Evolutionary conservation across 1,140 invertebrate genomes (phyloP).

Genomic region (Euwallacea fornicatus): DNA sequence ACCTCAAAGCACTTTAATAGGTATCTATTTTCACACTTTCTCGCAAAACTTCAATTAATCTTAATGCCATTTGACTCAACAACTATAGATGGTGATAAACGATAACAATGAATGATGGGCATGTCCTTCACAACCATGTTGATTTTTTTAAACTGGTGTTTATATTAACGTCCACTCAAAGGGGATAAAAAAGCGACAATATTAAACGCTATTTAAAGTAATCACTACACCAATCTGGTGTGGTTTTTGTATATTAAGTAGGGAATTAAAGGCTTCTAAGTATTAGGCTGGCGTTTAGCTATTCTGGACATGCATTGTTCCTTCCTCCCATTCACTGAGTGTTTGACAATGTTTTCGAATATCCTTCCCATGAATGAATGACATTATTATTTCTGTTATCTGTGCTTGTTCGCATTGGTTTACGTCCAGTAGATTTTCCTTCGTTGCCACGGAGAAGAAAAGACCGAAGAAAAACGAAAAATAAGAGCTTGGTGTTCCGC

Average conservation of each 20-base stretch:
- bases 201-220: conserved; percentile 27
- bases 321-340: conserved; percentile 41
- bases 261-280: conserved; percentile 32
- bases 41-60: no score
- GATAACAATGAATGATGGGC: no score
- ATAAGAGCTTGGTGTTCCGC: conserved; percentile 11
- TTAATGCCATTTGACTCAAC: no score
- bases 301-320: conserved; percentile 42
- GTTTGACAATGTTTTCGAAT: conserved; percentile 44
- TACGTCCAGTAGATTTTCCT: conserved; percentile 36
- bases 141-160: no score
- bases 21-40: no score
- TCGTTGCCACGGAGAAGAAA: conserved; percentile 22
- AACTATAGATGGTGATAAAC: no score
- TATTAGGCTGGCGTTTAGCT: conserved; percentile 36
- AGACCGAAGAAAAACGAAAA: conserved; percentile 30
- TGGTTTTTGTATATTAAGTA: conserved; percentile 41
- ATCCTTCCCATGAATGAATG: conserved; percentile 38
- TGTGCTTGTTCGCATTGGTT: conserved; percentile 27
- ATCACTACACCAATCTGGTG: conserved; percentile 23
- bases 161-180: no score
- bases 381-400: conserved; percentile 40
- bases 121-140: no score
- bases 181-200: no score
- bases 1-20: no score